Evolutionary conservation across 1,140 invertebrate genomes (phyloP), one percentile per base, ranked within the genome.

Genomic region (Mercenaria mercenaria): DNA sequence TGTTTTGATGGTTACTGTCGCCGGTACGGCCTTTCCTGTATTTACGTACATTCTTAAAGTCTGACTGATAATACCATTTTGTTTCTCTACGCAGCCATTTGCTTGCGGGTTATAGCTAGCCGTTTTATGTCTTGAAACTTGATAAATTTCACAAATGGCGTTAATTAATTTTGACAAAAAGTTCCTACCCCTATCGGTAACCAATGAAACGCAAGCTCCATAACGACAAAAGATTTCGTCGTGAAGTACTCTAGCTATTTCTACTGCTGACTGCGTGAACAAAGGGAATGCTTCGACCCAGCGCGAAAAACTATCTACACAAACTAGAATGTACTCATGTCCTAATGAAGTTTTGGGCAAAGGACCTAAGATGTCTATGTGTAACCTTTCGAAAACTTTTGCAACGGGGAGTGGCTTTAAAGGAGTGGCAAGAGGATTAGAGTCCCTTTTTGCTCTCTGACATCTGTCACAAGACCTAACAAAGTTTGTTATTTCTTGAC

Each of bases 61-160:
- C 79, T 90, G 69, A 1, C 1, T 61, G 20, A 90, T 52, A 34
- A 64, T 83, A 1, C 34, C 76, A 76, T 83, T 87, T 15, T 26
- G 47, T 76, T 85, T 81, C 56, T 91, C 90, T 84, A 87, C 91
- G 74, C 85, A 74, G 29, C 85, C 32, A 52, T 93, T 93, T 20
- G 86, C 81, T 83, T 90, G 77, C 20, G 91, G 91, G 87, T 93
- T 87, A 76, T 91, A 93, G 26, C 52, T 72, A 18, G 88, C 90
- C 32, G 92, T 91, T 50, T 85, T 50, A 32, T 91, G 89, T 39
- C 91, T 39, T 34, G 83, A 86, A 32, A 93, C 90, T 67, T 92
- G 41, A 39, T 91, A 93, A 20, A 92, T 74, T 34, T 92, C 90
- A 86, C 91, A 92, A 3, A 93, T 34, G 37, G 89, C 91, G 47